Base-by-base conservation (phyloP, 2,888 invertebrate genomes). In the Pogonocherus hispidulus region DNA sequence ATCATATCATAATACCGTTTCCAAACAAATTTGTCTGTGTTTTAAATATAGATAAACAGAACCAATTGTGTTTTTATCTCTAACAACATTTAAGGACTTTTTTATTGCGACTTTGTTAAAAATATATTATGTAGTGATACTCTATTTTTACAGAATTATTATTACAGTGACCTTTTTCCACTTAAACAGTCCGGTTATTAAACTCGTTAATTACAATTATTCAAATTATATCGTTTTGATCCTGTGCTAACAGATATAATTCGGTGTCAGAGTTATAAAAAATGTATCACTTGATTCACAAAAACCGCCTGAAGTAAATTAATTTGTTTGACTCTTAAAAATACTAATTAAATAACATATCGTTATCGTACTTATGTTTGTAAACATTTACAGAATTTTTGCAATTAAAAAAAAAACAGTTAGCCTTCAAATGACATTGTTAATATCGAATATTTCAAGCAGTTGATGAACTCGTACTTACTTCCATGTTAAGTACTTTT, bases 51-150 rank as follows among this genome's bases (percentile, higher is more conserved):
- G 41, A n/a, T 41, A 1, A 41, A 41, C 11, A 41, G 11, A 41
- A 41, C 41, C 41, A 14, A 41, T 41, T 41, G 41, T 41, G 41
- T 41, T 41, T 41, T 41, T 41, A 41, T 41, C 41, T 41, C 41
- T n/a, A n/a, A 41, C 41, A 41, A n/a, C 5, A 14, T 41, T 41
- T 41, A n/a, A n/a, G n/a, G 16, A 32, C 11, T 41, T 41, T 37
- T 41, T 41, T 41, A 41, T n/a, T 41, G 41, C 41, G 41, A n/a
- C n/a, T 41, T 41, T 41, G 41, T 41, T 37, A 37, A 41, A 41
- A 41, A 41, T n/a, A 14, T n/a, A n/a, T 0, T n/a, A 41, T 16
- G 16, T 14, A 14, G 14, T 41, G 14, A 41, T 16, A 6, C 41
- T 41, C 14, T n/a, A 41, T 41, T 41, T 41, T 16, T 37, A 37